Base-by-base conservation (phyloP, 64 coral and sea anemone genomes). In the Catalaphyllia jardinei region DNA sequence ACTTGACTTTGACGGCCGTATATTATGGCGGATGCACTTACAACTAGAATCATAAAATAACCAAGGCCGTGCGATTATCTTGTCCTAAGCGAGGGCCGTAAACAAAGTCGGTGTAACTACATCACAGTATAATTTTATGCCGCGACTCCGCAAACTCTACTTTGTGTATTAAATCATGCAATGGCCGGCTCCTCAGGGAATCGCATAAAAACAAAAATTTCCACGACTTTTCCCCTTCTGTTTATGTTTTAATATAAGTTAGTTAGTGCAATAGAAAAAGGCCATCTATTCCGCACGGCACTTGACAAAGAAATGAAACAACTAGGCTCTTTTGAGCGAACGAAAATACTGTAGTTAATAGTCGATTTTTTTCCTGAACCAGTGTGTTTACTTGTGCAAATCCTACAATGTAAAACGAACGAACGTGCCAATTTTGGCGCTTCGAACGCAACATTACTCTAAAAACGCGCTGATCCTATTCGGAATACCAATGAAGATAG, bases 371-470 rank as follows among this genome's bases (percentile, higher is more conserved):
- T 85, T 25, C 18, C 39, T 17, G 35, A 19, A 50, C 29, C 46
- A 65, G 27, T 12, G 63, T 71, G 39, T 85, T 85, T 64, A 71
- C 81, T 39, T 27, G 31, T n/a, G 51, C 50, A 85, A 80, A 79
- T 8, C 24, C 22, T 27, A 29, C 49, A 38, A 65, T 65, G 31
- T 29, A 39, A 83, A 38, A 42, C 38, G 80, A 42, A 63, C 19
- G 20, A 33, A 67, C 24, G 81, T 52, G 35, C 81, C 71, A 71
- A 71, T 85, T 85, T 85, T 71, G 62, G 31, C 30, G n/a, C 78
- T 10, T 9, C 28, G 25, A 60, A 67, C 81, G 63, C 20, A 52
- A 20, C 65, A 55, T 39, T 24, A 18, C 10, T 83, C n/a, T 18
- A 0, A 55, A 27, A 83, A 42, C 30, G n/a, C 81, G 35, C 38